Base-by-base conservation (phyloP, 2,797 vertebrate genomes). In the Clarias pachynema region DNA sequence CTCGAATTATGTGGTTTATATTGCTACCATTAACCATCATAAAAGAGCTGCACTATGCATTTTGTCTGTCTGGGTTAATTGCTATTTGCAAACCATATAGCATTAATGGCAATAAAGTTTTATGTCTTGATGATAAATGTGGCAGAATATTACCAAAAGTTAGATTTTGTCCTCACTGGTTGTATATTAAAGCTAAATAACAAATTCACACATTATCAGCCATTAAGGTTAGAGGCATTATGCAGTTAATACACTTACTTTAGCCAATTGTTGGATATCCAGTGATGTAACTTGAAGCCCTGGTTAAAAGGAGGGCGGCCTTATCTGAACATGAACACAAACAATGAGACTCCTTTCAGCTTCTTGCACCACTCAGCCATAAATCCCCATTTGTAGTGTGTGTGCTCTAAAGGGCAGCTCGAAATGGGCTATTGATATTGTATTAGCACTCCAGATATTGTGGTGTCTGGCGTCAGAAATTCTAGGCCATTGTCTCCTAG, bases 381-480 rank as follows among this genome's bases (percentile, higher is more conserved):
- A 92, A 92, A 94, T 95, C 91, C 90, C 85, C 89, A 94, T 95
- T 94, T 92, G 90, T 87, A 84, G 87, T 20, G 73, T 59, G 79
- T 77, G 79, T 74, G 88, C 88, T 90, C 90, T 82, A 93, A 94
- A 93, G 93, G 91, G 87, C 91, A 93, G 86, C 89, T 91, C 90
- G 91, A 91, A 94, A 89, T 81, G 82, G 40, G 66, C 83, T 94
- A 93, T 94, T 93, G 93, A 94, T 95, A 92, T 94, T 92, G 88
- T 92, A 94, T 94, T 93, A 94, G 81, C 69, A 70, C 80, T 75
- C 84, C 60, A 87, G 91, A 89, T 88, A 88, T 81, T 87, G 80
- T 90, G 86, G 85, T 91, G 90, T 88, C 88, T 90, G 92, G 91
- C 86, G 89, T 93, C 93, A 85, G 83, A 74, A 87, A 90, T 88